Percentiles rank a stretch among this genome's conserved stretches.
phyloP scores from a whole-genome alignment of 2,888 invertebrate species.

The Chrysolina oricalcia region DNA sequence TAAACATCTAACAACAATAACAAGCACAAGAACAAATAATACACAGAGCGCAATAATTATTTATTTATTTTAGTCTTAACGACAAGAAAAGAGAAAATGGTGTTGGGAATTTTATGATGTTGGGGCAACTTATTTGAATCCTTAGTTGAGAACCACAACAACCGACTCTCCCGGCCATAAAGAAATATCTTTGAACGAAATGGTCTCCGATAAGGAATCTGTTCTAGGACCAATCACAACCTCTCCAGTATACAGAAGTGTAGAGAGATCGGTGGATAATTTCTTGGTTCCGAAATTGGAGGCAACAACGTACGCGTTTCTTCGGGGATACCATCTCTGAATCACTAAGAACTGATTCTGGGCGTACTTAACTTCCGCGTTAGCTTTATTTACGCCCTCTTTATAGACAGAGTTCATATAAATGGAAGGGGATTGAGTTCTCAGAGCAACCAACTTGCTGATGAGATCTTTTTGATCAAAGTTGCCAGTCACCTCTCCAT shows the following conservation, averaged over 20 bases:
- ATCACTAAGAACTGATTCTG: slow-evolving; percentile 79
- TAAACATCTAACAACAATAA: no score
- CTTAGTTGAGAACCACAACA: slow-evolving; percentile 73
- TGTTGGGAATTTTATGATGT: no score
- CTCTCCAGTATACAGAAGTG: slow-evolving; percentile 83
- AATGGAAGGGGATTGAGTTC: slow-evolving; percentile 80
- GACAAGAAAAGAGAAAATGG: no score
- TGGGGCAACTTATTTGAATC: neutral
- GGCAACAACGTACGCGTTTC: slow-evolving; percentile 84
- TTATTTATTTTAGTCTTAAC: no score
- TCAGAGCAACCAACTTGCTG: slow-evolving; percentile 76
- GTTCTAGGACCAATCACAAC: slow-evolving; percentile 74
- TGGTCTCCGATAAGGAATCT: slow-evolving; percentile 69
- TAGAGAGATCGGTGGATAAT: slow-evolving; percentile 81
- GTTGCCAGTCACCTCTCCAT: slow-evolving; percentile 71
- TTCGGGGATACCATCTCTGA: slow-evolving; percentile 86
- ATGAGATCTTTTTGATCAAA: slow-evolving; percentile 76
- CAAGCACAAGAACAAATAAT: no score
- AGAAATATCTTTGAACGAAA: slow-evolving; percentile 75
- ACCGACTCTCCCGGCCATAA: slow-evolving; percentile 78
- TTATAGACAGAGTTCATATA: slow-evolving; percentile 83
- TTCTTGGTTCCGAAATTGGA: slow-evolving; percentile 80
- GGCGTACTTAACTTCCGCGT: slow-evolving; percentile 80
- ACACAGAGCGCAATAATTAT: no score
- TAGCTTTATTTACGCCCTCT: slow-evolving; percentile 77